These are phyloP conservation scores for Stenotaenia linearis DNA, from an alignment of 2,888 invertebrate genomes.

Conservation along the genomic window DNA sequence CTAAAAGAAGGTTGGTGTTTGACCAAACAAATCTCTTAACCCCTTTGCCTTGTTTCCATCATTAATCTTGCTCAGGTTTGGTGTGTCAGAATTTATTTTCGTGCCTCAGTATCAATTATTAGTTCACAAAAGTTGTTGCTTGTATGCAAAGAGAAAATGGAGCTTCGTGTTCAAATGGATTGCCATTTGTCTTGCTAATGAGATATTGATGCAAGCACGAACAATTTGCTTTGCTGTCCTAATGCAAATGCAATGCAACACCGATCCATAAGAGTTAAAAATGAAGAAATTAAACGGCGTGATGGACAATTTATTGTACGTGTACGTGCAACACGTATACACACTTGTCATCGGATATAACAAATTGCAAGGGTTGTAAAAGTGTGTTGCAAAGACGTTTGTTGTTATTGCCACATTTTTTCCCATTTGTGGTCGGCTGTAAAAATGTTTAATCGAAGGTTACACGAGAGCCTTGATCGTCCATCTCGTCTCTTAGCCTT, in stretches of 20 bases:
- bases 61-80: slow-evolving; percentile 17
- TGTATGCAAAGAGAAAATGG: not conserved
- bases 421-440: not conserved
- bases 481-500: not conserved
- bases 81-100: slow-evolving; percentile 24
- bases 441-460: not conserved
- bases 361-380: not conserved
- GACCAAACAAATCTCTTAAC: not conserved
- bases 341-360: not conserved
- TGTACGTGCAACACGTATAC: not conserved
- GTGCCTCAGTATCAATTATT: slow-evolving; percentile 23
- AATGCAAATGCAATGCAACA: not conserved
- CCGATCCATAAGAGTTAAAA: not conserved
- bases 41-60: not conserved
- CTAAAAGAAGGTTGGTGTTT: not conserved
- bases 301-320: not conserved
- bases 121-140: not conserved
- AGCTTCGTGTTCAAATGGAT: not conserved
- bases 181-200: slow-evolving; percentile 20
- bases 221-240: not conserved
- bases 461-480: not conserved
- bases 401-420: not conserved
- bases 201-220: slow-evolving; percentile 12
- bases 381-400: not conserved
- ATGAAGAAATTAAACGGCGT: not conserved